Base-by-base conservation (phyloP, 2,888 invertebrate genomes). In the Salpingus planirostris region DNA sequence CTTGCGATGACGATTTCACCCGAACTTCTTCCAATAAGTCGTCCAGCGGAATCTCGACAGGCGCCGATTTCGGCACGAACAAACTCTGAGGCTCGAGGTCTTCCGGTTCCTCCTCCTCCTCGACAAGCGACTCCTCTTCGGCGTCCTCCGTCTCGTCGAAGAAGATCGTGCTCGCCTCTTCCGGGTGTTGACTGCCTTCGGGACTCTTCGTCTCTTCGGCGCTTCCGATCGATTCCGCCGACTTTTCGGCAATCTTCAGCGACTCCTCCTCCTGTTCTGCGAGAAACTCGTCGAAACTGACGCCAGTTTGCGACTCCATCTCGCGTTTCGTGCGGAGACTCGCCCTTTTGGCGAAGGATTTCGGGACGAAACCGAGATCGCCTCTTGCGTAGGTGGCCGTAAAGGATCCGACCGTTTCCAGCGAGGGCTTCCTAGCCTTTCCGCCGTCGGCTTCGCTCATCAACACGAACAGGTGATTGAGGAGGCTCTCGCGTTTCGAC, bases 291-390 rank as follows among this genome's bases (percentile, higher is more conserved):
- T 55, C 48, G 23, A 51, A 44, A 26, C 52, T 55, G 2, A 31
- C 24, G 1, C 50, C 52, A 3, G 46, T 31, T 31, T 54, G 52
- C 1, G 46, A 33, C 15, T 47, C 50, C 3, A 51, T 50, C 21
- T 56, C 33, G 29, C 53, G 42, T 13, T 36, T 46, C 3, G 53
- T 49, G 3, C 65, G 62, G 4, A 57, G 45, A 15, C 27, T 38
- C 0, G 57, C 49, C 26, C 59, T 40, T 12, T 50, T 23, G 15
- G 58, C 52, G 0, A 59, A 52, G 4, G 60, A 57, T 48, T 73
- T 74, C 0, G 78, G 78, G 39, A 79, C 64, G 43, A 80, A 78
- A 5, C 80, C 80, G 36, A 80, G 69, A 55, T 78, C 78, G 7
- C 80, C 80, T 42, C 73, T 71, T 27, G 68, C 64, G 45, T 81